Conservation (phyloP, 2,797 vertebrate species). For the Syndactyla subalaris region DNA sequence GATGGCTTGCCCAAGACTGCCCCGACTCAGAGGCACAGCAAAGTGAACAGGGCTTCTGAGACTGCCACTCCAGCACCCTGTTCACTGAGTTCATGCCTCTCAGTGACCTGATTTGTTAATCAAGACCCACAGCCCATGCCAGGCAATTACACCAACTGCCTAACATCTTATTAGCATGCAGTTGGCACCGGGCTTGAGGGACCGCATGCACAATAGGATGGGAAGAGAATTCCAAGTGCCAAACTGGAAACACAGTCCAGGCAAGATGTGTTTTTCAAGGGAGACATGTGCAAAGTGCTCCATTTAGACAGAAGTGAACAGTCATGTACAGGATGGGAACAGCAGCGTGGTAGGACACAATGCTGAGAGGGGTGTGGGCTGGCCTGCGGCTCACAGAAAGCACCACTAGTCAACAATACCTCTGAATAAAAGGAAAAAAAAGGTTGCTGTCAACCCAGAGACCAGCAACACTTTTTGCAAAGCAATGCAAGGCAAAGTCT, state of each 20-base stretch:
- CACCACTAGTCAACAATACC: background rate
- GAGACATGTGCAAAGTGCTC: background rate
- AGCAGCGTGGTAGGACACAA: background rate
- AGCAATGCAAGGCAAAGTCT: background rate
- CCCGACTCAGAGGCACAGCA: background rate
- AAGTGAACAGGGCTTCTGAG: background rate
- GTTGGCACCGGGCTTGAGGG: background rate
- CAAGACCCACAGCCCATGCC: background rate
- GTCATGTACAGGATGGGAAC: background rate
- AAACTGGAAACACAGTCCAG: background rate
- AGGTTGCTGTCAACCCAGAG: background rate
- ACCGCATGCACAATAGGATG: background rate
- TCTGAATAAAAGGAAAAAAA: background rate
- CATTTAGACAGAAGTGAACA: background rate
- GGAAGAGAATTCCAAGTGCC: background rate
- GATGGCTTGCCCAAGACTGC: background rate
- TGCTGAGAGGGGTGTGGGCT: background rate
- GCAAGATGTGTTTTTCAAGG: background rate
- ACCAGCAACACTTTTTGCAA: background rate
- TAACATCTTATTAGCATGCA: background rate
- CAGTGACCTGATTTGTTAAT: slow-evolving; percentile 12
- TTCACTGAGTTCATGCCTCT: background rate
- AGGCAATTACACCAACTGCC: background rate
- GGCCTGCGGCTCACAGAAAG: background rate
- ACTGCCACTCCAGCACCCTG: background rate